Percentiles rank a stretch among this genome's conserved stretches.
phyloP scores from a whole-genome alignment of 2,888 invertebrate species.

The Lasioglossum vierecki region DNA sequence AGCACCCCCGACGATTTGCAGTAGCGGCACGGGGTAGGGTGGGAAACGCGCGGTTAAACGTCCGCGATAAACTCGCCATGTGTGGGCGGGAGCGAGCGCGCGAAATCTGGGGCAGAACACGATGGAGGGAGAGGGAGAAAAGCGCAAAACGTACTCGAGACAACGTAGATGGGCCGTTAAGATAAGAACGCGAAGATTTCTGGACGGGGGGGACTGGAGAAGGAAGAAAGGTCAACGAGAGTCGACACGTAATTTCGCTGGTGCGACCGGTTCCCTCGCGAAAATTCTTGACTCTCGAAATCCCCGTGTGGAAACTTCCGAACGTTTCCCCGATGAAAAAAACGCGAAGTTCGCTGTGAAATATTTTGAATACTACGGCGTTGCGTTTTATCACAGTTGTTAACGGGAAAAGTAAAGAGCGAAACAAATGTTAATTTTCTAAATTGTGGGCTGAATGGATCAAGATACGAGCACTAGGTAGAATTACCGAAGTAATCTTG shows the following conservation, averaged over 20 bases:
- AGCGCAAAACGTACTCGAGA: constrained; percentile 72
- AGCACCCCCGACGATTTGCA: constrained; percentile 43
- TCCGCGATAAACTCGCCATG: constrained; percentile 71
- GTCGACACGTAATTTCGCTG: constrained; percentile 54
- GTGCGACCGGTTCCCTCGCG: constrained; percentile 37
- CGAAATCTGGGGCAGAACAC: constrained; percentile 40
- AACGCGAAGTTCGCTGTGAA: neutral
- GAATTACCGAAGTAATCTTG: neutral
- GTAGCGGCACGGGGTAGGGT: constrained; percentile 19
- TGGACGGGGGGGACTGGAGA: constrained; percentile 22
- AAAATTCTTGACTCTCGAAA: constrained; percentile 6
- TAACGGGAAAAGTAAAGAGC: neutral
- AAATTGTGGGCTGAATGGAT: no score
- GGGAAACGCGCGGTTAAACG: constrained; percentile 62
- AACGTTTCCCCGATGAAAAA: neutral
- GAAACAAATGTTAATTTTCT: no score
- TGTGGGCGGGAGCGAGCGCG: constrained; percentile 26
- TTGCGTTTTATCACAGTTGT: no score
- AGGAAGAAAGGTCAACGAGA: constrained; percentile 62
- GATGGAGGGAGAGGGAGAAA: constrained; percentile 52
- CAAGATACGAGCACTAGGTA: neutral
- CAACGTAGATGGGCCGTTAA: constrained; percentile 82
- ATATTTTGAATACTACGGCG: no score
- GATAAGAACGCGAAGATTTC: constrained; percentile 75
- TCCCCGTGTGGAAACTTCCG: neutral